Percentiles rank a stretch among this genome's conserved stretches.
phyloP scores from a whole-genome alignment of 2,888 invertebrate species.

The Drosophila atripex region DNA sequence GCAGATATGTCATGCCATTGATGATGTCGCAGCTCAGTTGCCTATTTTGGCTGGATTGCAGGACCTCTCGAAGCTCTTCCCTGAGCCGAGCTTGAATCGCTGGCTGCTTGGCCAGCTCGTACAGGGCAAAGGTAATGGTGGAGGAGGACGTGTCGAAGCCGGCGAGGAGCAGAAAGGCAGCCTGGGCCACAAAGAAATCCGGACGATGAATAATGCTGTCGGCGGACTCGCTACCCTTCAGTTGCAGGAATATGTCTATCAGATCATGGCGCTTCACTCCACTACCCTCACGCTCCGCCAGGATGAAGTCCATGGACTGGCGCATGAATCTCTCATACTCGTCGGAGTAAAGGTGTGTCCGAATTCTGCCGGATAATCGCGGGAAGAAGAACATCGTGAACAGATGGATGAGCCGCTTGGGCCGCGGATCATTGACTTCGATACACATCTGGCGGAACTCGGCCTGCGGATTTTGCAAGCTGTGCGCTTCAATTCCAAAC shows the following conservation, averaged over 20 bases:
- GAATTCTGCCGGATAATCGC: conserved; percentile 66
- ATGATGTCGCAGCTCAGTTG: conserved; percentile 82
- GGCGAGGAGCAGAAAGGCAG: conserved; percentile 78
- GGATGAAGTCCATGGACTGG: conserved; percentile 81
- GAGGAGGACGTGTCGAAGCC: conserved; percentile 83
- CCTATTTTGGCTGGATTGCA: conserved; percentile 66
- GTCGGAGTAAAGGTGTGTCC: conserved; percentile 74
- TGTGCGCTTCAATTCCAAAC: conserved; percentile 84
- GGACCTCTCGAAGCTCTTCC: conserved; percentile 80
- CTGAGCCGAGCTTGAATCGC: conserved; percentile 82
- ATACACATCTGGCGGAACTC: conserved; percentile 83
- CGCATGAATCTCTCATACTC: conserved; percentile 82
- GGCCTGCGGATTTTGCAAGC: conserved; percentile 82
- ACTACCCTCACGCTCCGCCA: conserved; percentile 81
- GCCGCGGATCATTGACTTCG: conserved; percentile 81
- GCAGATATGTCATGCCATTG: conserved; percentile 83
- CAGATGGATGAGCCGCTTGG: conserved; percentile 80
- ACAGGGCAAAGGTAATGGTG: conserved; percentile 83
- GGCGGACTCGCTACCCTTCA: conserved; percentile 72
- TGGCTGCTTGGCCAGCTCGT: conserved; percentile 82
- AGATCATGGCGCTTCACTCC: conserved; percentile 84
- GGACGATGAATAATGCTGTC: conserved; percentile 61
- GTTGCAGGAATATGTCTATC: conserved; percentile 84
- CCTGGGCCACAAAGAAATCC: conserved; percentile 80
- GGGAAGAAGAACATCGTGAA: conserved; percentile 83